Conservation (phyloP, 2,113 vertebrate species). For the Telmatochromis sp. region DNA sequence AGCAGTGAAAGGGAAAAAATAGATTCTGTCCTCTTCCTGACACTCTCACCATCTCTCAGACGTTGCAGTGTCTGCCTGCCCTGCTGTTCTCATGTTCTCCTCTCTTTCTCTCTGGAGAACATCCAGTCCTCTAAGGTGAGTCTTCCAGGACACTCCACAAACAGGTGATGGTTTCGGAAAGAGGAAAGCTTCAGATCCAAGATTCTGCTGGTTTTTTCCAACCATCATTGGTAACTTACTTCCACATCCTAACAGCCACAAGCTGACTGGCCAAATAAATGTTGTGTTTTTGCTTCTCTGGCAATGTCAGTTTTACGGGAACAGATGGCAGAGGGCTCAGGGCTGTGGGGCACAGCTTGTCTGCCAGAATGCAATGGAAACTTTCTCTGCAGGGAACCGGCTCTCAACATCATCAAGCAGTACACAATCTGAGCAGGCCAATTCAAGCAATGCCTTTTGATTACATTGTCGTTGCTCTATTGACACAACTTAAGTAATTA, state of each 20-base stretch:
- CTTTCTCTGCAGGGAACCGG: constrained; percentile 38
- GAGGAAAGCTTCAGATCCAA: not conserved
- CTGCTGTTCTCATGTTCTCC: constrained; percentile 9
- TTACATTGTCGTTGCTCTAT: not conserved
- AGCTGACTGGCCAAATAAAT: constrained; percentile 24
- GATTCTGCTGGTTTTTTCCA: not conserved
- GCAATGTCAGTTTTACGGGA: constrained; percentile 9
- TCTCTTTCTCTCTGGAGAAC: constrained; percentile 25
- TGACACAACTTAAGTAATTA: not conserved
- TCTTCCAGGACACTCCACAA: not conserved
- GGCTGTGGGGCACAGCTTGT: constrained; percentile 50
- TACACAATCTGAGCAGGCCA: not conserved
- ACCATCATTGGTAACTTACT: not conserved
- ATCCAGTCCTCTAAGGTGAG: constrained; percentile 23
- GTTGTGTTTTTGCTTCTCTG: constrained; percentile 25
- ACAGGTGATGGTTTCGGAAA: not conserved
- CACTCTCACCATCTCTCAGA: not conserved
- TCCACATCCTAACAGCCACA: constrained; percentile 15
- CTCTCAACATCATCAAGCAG: not conserved
- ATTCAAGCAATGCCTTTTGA: not conserved
- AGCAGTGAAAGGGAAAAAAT: not conserved
- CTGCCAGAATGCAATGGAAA: constrained; percentile 60
- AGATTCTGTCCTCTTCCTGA: not conserved
- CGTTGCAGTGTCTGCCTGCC: not conserved
- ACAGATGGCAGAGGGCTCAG: constrained; percentile 60